Conservation (phyloP, 2,888 invertebrate species). For the Luperina testacea region DNA sequence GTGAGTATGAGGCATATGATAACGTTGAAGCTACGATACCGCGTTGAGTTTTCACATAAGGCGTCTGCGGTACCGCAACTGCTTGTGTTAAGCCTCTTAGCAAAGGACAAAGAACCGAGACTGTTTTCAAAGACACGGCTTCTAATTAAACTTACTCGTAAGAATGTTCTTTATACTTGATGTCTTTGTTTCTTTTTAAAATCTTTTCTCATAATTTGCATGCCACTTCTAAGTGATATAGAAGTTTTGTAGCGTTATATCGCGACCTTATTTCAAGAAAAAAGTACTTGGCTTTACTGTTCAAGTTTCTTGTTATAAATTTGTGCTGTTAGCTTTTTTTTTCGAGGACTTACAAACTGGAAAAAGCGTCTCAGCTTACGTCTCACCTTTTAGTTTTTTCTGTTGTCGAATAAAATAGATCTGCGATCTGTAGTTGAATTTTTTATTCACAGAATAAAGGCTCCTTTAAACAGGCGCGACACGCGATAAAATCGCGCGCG, state of each 20-base stretch:
- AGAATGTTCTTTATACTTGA: constrained; percentile 60
- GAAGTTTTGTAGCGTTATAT: constrained; percentile 53
- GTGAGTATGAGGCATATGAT: constrained; percentile 11
- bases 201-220: constrained; percentile 65
- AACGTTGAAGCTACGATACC: constrained; percentile 1
- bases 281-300: constrained; percentile 31
- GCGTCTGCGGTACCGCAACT: constrained; percentile 24
- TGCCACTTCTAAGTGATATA: constrained; percentile 57
- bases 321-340: constrained; percentile 13
- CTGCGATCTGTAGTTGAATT: neutral
- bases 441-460: no score
- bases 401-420: constrained; percentile 5
- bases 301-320: constrained; percentile 44
- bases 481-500: no score
- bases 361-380: constrained; percentile 1
- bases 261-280: constrained; percentile 43
- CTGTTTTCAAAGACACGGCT: constrained; percentile 58
- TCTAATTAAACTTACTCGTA: constrained; percentile 71
- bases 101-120: constrained; percentile 49
- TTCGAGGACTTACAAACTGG: constrained; percentile 9
- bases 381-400: constrained; percentile 7
- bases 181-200: constrained; percentile 68
- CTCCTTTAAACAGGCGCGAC: no score
- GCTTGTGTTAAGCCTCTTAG: constrained; percentile 31
- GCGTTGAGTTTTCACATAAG: constrained; percentile 1